These are phyloP conservation scores for Etheostoma nigrum DNA, from an alignment of 2,797 vertebrate species.

Conservation along the genomic window DNA sequence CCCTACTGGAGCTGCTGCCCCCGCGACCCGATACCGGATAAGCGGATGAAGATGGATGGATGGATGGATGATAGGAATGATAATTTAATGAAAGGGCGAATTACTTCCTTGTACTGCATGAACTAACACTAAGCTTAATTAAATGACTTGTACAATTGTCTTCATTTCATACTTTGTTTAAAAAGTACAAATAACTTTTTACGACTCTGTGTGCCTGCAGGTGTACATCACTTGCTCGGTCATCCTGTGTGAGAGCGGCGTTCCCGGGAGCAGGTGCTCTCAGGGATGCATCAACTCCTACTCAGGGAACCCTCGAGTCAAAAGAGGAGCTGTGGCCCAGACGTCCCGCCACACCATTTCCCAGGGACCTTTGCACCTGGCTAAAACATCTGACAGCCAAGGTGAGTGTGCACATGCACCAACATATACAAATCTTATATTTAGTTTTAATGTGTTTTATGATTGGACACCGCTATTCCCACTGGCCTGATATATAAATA, in stretches of 20 bases:
- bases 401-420: constrained; percentile 12
- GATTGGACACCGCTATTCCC: background rate
- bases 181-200: background rate
- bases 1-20: no score
- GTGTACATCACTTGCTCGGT: constrained; percentile 75
- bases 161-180: no score
- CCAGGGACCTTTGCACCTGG: constrained; percentile 72
- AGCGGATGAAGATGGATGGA: no score
- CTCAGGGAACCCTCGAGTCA: background rate
- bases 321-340: constrained; percentile 50
- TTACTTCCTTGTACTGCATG: no score
- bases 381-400: constrained; percentile 4
- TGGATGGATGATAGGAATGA: no score
- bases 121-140: no score
- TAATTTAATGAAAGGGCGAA: no score
- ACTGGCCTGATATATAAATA: background rate
- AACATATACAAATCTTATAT: no score
- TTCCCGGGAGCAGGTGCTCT: constrained; percentile 61
- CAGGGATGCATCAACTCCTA: constrained; percentile 57
- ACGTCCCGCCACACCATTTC: constrained; percentile 67
- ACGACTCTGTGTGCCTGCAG: constrained; percentile 29
- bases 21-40: no score
- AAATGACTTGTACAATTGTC: no score
- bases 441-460: background rate
- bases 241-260: constrained; percentile 62